phyloP scores from a whole-genome alignment of 1,140 invertebrate species.

The Nebria ingens region DNA sequence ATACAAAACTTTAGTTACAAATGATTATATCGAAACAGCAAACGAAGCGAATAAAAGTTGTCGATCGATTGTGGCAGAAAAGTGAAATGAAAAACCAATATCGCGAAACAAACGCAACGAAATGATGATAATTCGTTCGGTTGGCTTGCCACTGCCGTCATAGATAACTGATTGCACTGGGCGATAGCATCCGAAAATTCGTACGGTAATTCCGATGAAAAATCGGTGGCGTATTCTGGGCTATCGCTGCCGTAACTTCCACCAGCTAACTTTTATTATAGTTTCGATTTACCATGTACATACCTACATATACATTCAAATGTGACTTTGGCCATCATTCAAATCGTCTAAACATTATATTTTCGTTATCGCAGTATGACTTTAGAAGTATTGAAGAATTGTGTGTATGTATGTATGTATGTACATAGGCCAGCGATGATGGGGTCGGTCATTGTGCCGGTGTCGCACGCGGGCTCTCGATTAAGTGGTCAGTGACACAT shows the following conservation, averaged over 20 bases:
- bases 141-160: neutral
- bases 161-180: conserved; percentile 6
- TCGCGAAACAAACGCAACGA: neutral
- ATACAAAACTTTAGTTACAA: too few species aligned
- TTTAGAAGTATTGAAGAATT: too few species aligned
- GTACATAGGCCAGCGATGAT: too few species aligned
- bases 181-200: neutral
- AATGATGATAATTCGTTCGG: conserved; percentile 6
- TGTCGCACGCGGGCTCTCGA: neutral
- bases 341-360: too few species aligned
- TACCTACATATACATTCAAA: too few species aligned
- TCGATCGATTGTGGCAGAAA: too few species aligned
- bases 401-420: too few species aligned
- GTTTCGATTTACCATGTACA: conserved; percentile 6
- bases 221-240: neutral
- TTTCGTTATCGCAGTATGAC: too few species aligned
- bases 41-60: too few species aligned
- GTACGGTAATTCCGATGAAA: conserved; percentile 4
- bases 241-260: conserved; percentile 3
- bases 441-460: neutral
- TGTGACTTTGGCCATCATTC: too few species aligned
- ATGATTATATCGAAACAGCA: too few species aligned
- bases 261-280: conserved; percentile 3
- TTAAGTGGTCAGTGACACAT: neutral
- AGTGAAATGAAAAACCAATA: conserved; percentile 1